A percentile compares a stretch with the other conserved stretches of the same genome.
Evolutionary conservation across 2,888 invertebrate genomes (phyloP).

Genomic region (Drosophila longiperda): DNA sequence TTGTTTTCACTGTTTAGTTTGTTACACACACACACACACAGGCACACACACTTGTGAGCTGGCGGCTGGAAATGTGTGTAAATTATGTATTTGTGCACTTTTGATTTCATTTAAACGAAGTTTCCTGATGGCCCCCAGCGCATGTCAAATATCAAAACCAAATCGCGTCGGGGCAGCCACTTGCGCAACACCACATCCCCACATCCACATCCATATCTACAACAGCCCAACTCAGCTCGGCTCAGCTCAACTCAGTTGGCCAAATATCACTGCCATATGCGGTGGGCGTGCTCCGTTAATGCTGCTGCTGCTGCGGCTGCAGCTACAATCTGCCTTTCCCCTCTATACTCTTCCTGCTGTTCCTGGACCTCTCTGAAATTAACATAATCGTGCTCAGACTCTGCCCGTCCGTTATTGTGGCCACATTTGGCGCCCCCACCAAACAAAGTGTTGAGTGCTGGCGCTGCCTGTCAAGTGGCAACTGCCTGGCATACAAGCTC

Average conservation of each 20-base stretch:
- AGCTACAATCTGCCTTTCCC: constrained; percentile 10
- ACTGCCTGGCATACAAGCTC: constrained; percentile 57
- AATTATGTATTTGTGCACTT: constrained; percentile 80
- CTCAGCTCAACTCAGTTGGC: constrained; percentile 24
- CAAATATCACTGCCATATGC: constrained; percentile 77
- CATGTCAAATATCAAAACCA: constrained; percentile 78
- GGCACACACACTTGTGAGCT: constrained; percentile 18
- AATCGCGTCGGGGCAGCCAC: constrained; percentile 67
- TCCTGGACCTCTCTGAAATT: constrained; percentile 50
- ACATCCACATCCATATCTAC: constrained; percentile 37
- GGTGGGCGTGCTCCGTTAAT: constrained; percentile 78
- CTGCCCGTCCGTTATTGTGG: constrained; percentile 29
- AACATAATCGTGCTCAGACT: constrained; percentile 75
- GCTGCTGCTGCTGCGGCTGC: constrained; percentile 32
- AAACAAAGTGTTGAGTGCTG: constrained; percentile 73
- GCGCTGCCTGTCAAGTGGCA: constrained; percentile 73
- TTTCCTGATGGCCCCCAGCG: constrained; percentile 80
- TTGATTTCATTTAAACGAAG: constrained; percentile 81
- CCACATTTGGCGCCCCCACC: constrained; percentile 53
- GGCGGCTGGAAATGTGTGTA: constrained; percentile 71
- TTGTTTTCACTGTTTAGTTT: constrained; percentile 9
- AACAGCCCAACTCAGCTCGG: constrained; percentile 32
- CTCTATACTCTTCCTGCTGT: constrained; percentile 7
- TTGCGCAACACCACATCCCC: constrained; percentile 70
- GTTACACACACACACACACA: background rate